These are phyloP conservation scores for Drosophila tani DNA, from an alignment of 1,140 invertebrate genomes.

Conservation along the genomic window DNA sequence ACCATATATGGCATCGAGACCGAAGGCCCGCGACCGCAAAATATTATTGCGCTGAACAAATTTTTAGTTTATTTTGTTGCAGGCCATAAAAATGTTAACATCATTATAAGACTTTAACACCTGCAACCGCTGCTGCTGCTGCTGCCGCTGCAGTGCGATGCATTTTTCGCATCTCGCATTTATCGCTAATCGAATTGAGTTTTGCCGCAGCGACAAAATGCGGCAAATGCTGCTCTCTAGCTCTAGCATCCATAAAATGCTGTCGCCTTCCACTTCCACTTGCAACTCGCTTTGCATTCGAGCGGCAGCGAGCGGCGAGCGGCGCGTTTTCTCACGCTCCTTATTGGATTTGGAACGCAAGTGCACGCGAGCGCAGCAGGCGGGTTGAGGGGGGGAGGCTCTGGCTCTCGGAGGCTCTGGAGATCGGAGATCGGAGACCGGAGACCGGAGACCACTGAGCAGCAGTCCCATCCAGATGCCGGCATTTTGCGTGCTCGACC, in stretches of 20 bases:
- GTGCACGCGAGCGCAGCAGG: slow-evolving; percentile 61
- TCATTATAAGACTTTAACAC: slow-evolving; percentile 80
- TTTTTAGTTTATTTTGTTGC: slow-evolving; percentile 78
- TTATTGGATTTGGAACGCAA: slow-evolving; percentile 80
- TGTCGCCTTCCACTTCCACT: slow-evolving; percentile 49
- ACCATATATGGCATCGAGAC: slow-evolving; percentile 56
- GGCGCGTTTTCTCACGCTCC: slow-evolving; percentile 78
- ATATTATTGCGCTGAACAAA: slow-evolving; percentile 76
- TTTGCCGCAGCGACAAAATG: slow-evolving; percentile 42
- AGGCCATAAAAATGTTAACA: slow-evolving; percentile 81
- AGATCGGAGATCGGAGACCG: slow-evolving; percentile 9
- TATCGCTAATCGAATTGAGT: slow-evolving; percentile 77
- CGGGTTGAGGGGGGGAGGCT: neutral
- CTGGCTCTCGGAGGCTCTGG: neutral
- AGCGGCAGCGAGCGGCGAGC: slow-evolving; percentile 21
- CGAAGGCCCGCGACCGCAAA: slow-evolving; percentile 49
- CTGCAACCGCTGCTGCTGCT: slow-evolving; percentile 53
- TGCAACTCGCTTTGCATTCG: slow-evolving; percentile 74
- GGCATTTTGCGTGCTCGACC: slow-evolving; percentile 71
- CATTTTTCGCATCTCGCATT: slow-evolving; percentile 75
- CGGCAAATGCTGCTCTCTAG: slow-evolving; percentile 40
- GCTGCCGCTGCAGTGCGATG: neutral
- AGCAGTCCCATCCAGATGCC: slow-evolving; percentile 42
- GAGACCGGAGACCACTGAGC: slow-evolving; percentile 33
- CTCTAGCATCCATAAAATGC: slow-evolving; percentile 74